These are phyloP conservation scores for Chelidonichthys spinosus DNA, from an alignment of 2,797 vertebrate species.

Conservation along the genomic window DNA sequence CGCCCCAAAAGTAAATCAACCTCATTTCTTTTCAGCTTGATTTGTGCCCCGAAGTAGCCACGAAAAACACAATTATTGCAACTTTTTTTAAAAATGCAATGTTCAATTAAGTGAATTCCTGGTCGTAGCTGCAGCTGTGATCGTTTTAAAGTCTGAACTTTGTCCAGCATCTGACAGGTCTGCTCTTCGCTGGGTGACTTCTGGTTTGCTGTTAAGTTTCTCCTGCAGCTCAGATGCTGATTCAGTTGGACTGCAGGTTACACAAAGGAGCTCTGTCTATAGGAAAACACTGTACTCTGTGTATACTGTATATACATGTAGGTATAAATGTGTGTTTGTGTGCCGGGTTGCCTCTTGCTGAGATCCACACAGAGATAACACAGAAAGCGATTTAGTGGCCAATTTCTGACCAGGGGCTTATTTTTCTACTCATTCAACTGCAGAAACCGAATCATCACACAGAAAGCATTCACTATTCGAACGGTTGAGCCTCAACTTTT, in stretches of 20 bases:
- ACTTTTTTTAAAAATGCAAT: not conserved
- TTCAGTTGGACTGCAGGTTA: conserved; percentile 46
- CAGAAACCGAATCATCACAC: conserved; percentile 46
- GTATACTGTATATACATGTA: conserved; percentile 48
- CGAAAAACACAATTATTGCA: not conserved
- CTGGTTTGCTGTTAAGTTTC: conserved; percentile 15
- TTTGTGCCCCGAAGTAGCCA: not conserved
- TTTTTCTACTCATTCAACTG: conserved; percentile 46
- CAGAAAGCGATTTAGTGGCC: conserved; percentile 33
- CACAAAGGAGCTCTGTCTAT: conserved; percentile 66
- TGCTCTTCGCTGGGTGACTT: not conserved
- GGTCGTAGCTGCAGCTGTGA: not conserved
- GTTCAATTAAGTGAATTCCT: not conserved
- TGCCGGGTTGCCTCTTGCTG: conserved; percentile 11
- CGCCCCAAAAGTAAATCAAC: not conserved
- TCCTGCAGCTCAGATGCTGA: conserved; percentile 25
- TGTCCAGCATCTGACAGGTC: conserved; percentile 1
- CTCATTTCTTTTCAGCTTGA: not conserved
- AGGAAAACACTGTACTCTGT: conserved; percentile 44
- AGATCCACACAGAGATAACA: conserved; percentile 53
- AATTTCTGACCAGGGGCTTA: conserved; percentile 7
- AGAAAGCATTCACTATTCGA: conserved; percentile 40
- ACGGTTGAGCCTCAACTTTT: conserved; percentile 4
- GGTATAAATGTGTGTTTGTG: conserved; percentile 24
- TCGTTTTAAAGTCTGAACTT: not conserved